Evolutionary conservation across 64 coral and sea anemone genomes (phyloP).

Genomic region (Montipora sp.): DNA sequence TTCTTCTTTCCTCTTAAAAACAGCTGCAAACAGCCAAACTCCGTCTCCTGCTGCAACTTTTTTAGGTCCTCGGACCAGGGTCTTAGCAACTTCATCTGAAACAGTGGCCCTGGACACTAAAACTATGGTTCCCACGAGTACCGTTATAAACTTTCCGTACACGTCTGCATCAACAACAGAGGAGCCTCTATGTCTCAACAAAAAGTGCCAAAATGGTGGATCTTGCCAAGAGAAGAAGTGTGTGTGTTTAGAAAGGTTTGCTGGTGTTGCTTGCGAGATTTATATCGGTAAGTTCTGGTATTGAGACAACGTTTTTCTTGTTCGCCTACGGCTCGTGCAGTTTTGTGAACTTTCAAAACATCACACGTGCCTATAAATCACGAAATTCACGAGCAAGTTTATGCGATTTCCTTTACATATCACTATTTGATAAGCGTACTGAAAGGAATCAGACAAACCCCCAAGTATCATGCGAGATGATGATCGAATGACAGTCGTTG

Average conservation of each 20-base stretch:
- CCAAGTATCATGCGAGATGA: background rate
- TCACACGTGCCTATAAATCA: too few species aligned
- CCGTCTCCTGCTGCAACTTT: background rate
- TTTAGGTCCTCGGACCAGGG: background rate
- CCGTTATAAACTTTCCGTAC: background rate
- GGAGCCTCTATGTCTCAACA: background rate
- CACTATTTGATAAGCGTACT: too few species aligned
- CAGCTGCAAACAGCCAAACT: background rate
- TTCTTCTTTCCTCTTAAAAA: background rate
- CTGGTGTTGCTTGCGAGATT: conserved; percentile 23
- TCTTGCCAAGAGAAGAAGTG: background rate
- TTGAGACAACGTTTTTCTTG: background rate
- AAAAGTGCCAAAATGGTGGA: conserved; percentile 28
- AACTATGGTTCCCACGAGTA: background rate
- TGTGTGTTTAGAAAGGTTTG: conserved; percentile 8
- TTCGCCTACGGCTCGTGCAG: background rate
- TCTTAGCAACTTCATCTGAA: background rate
- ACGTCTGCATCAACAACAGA: background rate
- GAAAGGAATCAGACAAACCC: too few species aligned
- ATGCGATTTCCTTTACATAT: too few species aligned
- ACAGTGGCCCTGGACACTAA: background rate
- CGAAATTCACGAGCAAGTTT: too few species aligned
- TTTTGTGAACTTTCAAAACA: too few species aligned
- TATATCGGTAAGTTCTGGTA: conserved; percentile 4
- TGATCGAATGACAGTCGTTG: background rate